phyloP scores from a whole-genome alignment of 1,140 invertebrate species.

The Colletes gigas region DNA sequence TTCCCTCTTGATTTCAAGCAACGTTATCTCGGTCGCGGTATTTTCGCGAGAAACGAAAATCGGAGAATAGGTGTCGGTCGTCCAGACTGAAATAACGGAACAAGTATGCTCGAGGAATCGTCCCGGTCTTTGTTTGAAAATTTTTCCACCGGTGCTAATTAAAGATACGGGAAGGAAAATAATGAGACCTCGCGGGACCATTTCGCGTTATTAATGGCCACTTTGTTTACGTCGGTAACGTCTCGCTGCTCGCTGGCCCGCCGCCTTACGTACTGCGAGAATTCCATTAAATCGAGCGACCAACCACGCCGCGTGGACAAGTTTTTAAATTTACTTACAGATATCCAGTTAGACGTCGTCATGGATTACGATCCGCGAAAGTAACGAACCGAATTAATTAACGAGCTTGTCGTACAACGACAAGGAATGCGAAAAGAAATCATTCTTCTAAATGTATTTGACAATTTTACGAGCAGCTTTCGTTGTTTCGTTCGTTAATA shows the following conservation, averaged over 20 bases:
- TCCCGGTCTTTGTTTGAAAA: slow-evolving; percentile 2
- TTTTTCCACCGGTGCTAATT: slow-evolving; percentile 43
- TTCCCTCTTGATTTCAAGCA: not conserved
- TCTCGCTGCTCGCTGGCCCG: not conserved
- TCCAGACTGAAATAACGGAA: not conserved
- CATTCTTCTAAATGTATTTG: no score
- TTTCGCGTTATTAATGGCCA: slow-evolving; percentile 68
- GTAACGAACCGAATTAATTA: slow-evolving; percentile 19
- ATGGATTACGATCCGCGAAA: slow-evolving; percentile 8
- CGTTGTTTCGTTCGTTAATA: no score
- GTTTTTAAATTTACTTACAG: slow-evolving; percentile 62
- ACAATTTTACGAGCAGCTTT: no score
- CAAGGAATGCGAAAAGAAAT: no score
- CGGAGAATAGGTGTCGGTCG: not conserved
- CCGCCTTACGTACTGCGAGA: slow-evolving; percentile 57
- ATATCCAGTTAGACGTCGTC: not conserved
- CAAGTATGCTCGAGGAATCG: not conserved
- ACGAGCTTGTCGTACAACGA: no score
- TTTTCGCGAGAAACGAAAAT: not conserved
- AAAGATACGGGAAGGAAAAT: slow-evolving; percentile 54
- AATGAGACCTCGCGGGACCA: slow-evolving; percentile 54
- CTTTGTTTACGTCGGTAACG: slow-evolving; percentile 62
- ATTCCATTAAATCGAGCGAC: slow-evolving; percentile 71
- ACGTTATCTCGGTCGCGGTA: not conserved
- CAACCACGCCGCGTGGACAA: slow-evolving; percentile 61